A percentile compares a stretch with the other conserved stretches of the same genome.
phyloP scores from a whole-genome alignment of 2,113 vertebrate genomes.

The Anseranas semipalmata region DNA sequence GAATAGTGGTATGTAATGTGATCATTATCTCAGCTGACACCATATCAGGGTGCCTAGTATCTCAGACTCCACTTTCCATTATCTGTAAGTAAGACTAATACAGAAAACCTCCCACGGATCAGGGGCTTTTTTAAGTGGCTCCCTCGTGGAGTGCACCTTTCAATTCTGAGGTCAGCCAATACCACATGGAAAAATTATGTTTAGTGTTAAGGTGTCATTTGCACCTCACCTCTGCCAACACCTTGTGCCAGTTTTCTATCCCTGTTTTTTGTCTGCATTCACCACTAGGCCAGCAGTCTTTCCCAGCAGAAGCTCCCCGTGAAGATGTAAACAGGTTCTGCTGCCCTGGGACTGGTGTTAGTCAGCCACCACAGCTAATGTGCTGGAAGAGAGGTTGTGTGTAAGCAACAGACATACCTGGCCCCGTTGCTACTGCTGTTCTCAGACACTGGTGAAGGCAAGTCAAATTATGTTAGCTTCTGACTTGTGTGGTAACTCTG shows the following conservation, averaged over 20 bases:
- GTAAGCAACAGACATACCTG: no score
- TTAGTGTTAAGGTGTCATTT: background rate
- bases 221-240: background rate
- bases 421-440: background rate
- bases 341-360: background rate
- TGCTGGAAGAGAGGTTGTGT: background rate
- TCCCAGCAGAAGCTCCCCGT: background rate
- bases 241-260: background rate
- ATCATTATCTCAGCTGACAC: background rate
- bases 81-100: background rate
- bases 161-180: background rate
- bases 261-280: background rate
- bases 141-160: background rate
- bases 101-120: background rate
- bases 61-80: background rate
- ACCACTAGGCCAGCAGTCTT: background rate
- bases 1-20: background rate
- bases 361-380: fast-evolving
- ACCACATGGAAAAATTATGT: background rate
- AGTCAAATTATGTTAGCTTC: background rate
- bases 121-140: background rate
- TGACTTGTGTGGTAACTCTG: fast-evolving
- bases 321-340: background rate
- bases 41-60: background rate
- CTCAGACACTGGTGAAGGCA: background rate